Evolutionary conservation across 1,140 invertebrate species (phyloP).

Genomic region (Drosophila albomicans): DNA sequence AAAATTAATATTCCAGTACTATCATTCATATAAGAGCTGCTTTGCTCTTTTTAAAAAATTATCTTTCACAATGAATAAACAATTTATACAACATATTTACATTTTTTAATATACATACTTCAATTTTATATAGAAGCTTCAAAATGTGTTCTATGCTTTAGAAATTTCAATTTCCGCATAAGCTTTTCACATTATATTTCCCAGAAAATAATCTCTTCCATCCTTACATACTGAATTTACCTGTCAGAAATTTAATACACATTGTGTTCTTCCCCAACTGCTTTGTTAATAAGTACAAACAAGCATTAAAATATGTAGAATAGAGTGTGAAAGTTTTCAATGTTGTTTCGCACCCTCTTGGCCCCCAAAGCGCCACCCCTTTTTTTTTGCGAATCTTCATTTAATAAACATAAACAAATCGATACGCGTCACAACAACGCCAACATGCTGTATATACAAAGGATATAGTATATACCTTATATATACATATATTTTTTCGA

Average conservation of each 20-base stretch:
- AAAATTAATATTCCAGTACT: background rate
- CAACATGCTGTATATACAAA: conserved; percentile 23
- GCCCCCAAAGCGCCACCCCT: background rate
- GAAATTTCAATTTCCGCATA: background rate
- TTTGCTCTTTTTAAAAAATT: background rate
- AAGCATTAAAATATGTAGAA: conserved; percentile 5
- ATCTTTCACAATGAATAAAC: no score
- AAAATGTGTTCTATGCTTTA: no score
- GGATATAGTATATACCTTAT: conserved; percentile 1
- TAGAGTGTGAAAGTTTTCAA: conserved; percentile 30
- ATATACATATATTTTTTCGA: conserved; percentile 1
- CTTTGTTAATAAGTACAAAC: background rate
- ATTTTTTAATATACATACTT: no score
- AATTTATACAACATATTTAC: no score
- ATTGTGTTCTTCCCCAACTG: background rate
- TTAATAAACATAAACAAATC: conserved; percentile 83
- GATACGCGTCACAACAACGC: conserved; percentile 77
- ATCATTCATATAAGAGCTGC: no score
- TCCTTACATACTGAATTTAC: background rate
- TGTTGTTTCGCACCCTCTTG: conserved; percentile 39
- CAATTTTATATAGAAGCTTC: no score
- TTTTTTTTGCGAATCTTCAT: conserved; percentile 61
- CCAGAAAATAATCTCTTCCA: background rate
- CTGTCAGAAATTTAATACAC: background rate
- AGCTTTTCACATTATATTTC: background rate